Evolutionary conservation across 2,797 vertebrate genomes (phyloP).

Genomic region (Enoplosus armatus): DNA sequence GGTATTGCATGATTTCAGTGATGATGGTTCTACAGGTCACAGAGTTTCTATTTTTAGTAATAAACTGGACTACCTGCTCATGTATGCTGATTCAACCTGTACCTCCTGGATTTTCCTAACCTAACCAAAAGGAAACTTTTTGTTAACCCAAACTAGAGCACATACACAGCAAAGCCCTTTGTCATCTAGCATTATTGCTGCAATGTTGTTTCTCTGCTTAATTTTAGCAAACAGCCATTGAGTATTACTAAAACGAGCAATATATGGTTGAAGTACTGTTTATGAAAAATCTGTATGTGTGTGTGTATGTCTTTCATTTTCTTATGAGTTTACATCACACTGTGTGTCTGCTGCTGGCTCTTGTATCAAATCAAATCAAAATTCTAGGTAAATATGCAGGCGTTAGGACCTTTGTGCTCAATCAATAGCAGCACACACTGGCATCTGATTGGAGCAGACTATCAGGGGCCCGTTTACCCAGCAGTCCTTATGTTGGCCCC

Average conservation of each 20-base stretch:
- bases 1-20: slow-evolving; percentile 7
- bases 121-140: background rate
- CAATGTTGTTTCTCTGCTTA: background rate
- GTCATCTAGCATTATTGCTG: background rate
- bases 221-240: background rate
- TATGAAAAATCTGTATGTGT: background rate
- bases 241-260: background rate
- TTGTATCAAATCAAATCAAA: slow-evolving; percentile 49
- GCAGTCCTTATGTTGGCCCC: slow-evolving; percentile 12
- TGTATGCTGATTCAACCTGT: background rate
- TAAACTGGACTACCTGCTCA: background rate
- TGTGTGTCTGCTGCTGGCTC: slow-evolving; percentile 8
- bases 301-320: background rate
- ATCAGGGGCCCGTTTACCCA: slow-evolving; percentile 1
- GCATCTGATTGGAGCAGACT: slow-evolving; percentile 61
- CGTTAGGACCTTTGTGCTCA: slow-evolving; percentile 72
- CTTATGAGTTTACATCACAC: slow-evolving; percentile 3
- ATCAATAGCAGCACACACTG: slow-evolving; percentile 50
- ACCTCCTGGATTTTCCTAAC: background rate
- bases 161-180: background rate
- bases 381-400: slow-evolving; percentile 69
- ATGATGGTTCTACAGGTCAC: slow-evolving; percentile 1
- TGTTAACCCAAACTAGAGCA: background rate
- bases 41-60: background rate
- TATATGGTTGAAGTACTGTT: background rate